phyloP scores from a whole-genome alignment of 1,140 invertebrate genomes.

The Papilio polytes region DNA sequence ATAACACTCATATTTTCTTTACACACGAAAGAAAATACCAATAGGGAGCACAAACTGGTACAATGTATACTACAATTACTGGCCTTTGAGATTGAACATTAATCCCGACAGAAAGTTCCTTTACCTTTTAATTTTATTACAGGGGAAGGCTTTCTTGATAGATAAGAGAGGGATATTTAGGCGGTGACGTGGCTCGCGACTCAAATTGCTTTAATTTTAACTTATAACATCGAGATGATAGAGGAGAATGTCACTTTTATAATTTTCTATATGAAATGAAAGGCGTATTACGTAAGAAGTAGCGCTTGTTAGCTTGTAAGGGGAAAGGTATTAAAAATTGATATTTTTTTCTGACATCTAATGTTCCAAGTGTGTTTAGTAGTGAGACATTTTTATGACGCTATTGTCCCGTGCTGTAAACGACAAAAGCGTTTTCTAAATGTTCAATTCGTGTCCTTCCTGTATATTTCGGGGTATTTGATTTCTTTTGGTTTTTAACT shows the following conservation, averaged over 20 bases:
- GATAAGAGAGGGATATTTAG: conserved; percentile 21
- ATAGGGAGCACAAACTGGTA: neutral
- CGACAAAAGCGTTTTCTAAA: too few species aligned
- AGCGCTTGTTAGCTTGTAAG: neutral
- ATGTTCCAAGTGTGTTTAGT: too few species aligned
- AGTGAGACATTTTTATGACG: too few species aligned
- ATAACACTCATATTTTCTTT: neutral
- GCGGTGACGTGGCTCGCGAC: neutral
- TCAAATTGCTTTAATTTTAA: conserved; percentile 22
- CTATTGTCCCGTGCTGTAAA: too few species aligned
- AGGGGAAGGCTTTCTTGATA: conserved; percentile 29
- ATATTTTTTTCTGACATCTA: too few species aligned
- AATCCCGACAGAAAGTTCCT: conserved; percentile 28
- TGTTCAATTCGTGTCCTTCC: too few species aligned
- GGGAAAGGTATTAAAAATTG: neutral
- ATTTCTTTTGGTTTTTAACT: too few species aligned
- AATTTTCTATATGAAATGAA: conserved; percentile 4
- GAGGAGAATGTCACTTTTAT: conserved; percentile 12
- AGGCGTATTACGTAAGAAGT: neutral
- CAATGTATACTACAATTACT: conserved; percentile 26
- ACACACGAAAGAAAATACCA: neutral
- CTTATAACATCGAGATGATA: conserved; percentile 21
- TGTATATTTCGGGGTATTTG: too few species aligned
- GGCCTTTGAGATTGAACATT: conserved; percentile 10
- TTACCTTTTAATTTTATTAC: conserved; percentile 40